A percentile compares a stretch with the other conserved stretches of the same genome.
phyloP scores from a whole-genome alignment of 2,113 vertebrate species.

The Podarcis cretensis region DNA sequence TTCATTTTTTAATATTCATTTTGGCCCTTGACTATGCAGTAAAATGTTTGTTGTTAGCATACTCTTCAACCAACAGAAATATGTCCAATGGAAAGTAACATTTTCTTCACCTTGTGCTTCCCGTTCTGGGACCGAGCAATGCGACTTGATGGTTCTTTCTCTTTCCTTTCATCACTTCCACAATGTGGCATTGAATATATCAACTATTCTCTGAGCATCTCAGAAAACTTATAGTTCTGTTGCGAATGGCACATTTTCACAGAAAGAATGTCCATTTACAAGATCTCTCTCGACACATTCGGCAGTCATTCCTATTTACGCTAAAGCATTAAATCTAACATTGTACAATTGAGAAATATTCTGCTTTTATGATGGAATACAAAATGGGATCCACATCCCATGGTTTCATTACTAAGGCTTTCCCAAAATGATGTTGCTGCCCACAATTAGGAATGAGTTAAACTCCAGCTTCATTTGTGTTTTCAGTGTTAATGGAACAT shows the following conservation, averaged over 20 bases:
- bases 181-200: neutral
- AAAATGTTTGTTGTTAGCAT: neutral
- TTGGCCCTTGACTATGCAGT: neutral
- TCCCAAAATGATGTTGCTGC: neutral
- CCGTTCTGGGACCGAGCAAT: neutral
- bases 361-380: neutral
- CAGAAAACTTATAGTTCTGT: neutral
- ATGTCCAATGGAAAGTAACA: neutral
- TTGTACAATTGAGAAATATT: neutral
- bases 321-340: neutral
- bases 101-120: neutral
- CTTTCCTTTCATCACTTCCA: neutral
- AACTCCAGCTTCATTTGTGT: constrained; percentile 1
- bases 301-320: neutral
- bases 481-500: neutral
- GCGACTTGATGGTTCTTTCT: neutral
- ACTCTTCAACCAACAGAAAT: neutral
- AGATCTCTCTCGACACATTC: neutral
- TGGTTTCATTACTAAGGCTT: neutral
- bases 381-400: neutral
- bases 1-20: neutral
- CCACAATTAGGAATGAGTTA: constrained; percentile 19
- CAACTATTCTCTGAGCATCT: neutral
- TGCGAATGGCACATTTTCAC: neutral
- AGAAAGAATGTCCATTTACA: neutral